Conservation (phyloP, 2,888 invertebrate species). For the Palloptera scutellata region DNA sequence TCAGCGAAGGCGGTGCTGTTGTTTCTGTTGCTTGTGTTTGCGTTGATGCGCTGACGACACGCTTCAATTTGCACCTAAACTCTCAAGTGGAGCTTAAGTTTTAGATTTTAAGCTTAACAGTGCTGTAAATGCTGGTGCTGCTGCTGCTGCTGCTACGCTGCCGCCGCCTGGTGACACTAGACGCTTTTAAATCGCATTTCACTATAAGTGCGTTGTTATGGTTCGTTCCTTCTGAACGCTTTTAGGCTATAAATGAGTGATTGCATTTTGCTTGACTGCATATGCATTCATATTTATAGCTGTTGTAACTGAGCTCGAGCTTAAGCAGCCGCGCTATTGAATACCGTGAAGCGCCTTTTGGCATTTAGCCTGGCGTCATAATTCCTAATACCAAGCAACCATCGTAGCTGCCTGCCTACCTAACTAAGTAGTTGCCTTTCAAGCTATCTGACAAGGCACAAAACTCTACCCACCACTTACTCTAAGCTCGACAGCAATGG, state of each 20-base stretch:
- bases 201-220: not conserved
- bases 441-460: no score
- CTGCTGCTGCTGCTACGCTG: not conserved
- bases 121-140: not conserved
- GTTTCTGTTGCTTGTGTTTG: not conserved
- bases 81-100: constrained; percentile 4
- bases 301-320: not conserved
- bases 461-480: not conserved
- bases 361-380: not conserved
- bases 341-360: not conserved
- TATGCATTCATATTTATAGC: not conserved
- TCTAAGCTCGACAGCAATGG: not conserved
- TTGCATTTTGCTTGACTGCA: constrained; percentile 32
- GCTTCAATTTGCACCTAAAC: constrained; percentile 49
- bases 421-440: no score
- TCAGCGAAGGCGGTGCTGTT: not conserved
- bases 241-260: constrained; percentile 40
- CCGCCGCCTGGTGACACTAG: not conserved
- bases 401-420: no score
- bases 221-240: constrained; percentile 31
- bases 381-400: not conserved
- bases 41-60: not conserved
- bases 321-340: not conserved
- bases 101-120: not conserved
- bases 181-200: not conserved